These are phyloP conservation scores for Rallus crepitans DNA, from an alignment of 2,797 vertebrate genomes.

Conservation along the genomic window DNA sequence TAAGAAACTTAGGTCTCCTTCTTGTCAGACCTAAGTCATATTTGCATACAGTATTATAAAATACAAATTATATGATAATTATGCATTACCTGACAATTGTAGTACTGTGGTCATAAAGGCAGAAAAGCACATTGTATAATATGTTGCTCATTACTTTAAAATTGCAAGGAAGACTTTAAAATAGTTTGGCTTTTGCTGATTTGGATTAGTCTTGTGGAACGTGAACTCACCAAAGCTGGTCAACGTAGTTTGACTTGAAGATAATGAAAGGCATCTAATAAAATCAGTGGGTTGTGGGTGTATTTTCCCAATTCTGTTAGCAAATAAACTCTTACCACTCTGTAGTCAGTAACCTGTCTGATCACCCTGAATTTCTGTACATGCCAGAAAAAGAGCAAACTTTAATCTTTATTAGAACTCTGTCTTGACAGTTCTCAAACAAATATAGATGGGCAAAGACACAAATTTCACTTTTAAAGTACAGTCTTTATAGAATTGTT, in stretches of 20 bases:
- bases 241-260: not conserved
- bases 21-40: not conserved
- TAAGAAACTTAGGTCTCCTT: not conserved
- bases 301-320: not conserved
- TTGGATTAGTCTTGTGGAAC: not conserved
- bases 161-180: not conserved
- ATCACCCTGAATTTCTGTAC: not conserved
- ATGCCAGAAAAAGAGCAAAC: not conserved
- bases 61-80: not conserved
- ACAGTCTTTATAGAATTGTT: not conserved
- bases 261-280: not conserved
- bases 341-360: not conserved
- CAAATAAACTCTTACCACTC: not conserved
- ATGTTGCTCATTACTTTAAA: not conserved
- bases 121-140: not conserved
- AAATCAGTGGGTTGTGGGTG: not conserved
- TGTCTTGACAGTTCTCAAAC: not conserved
- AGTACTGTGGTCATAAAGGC: not conserved
- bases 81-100: not conserved
- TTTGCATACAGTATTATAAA: not conserved
- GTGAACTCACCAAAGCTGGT: not conserved
- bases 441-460: not conserved
- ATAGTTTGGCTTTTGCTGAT: constrained; percentile 13
- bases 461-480: not conserved
- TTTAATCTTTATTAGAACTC: not conserved